Conservation (phyloP, 2,888 invertebrate species). For the Endomychus coccineus region DNA sequence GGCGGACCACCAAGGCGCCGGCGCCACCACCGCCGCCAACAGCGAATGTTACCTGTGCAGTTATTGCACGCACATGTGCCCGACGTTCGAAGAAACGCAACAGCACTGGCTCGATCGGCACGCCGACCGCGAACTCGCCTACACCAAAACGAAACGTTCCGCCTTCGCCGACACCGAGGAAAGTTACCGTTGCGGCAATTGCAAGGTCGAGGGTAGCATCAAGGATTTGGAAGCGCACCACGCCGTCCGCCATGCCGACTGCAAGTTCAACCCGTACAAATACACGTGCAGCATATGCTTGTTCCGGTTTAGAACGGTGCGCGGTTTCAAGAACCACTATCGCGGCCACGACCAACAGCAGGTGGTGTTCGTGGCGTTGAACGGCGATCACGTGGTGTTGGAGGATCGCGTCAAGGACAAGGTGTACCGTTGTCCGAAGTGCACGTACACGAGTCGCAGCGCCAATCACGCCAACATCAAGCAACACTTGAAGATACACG, state of each 20-base stretch:
- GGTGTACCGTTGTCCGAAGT: slow-evolving; percentile 41
- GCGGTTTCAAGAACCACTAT: slow-evolving; percentile 29
- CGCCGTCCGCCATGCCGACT: slow-evolving; percentile 33
- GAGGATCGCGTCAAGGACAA: slow-evolving; percentile 15
- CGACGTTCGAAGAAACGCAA: no score
- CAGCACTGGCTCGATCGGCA: no score
- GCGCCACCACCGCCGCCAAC: no score
- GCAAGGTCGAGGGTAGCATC: slow-evolving; percentile 33
- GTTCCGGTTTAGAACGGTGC: slow-evolving; percentile 24
- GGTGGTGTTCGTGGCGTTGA: slow-evolving; percentile 33
- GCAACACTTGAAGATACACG: slow-evolving; percentile 42
- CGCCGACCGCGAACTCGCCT: no score
- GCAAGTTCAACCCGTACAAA: slow-evolving; percentile 25
- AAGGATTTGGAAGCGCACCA: slow-evolving; percentile 38
- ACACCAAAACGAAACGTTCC: slow-evolving; percentile 1
- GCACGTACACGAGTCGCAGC: slow-evolving; percentile 34
- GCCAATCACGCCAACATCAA: slow-evolving; percentile 32
- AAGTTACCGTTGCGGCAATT: slow-evolving; percentile 29
- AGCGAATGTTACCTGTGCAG: no score
- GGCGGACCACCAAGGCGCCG: no score
- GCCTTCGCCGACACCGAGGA: slow-evolving; percentile 18
- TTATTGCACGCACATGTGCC: no score
- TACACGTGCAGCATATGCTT: slow-evolving; percentile 33
- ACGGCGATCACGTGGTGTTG: slow-evolving; percentile 22
- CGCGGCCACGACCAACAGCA: slow-evolving; percentile 27